Evolutionary conservation across 2,797 vertebrate species (phyloP).

Genomic region (Pampus argenteus): DNA sequence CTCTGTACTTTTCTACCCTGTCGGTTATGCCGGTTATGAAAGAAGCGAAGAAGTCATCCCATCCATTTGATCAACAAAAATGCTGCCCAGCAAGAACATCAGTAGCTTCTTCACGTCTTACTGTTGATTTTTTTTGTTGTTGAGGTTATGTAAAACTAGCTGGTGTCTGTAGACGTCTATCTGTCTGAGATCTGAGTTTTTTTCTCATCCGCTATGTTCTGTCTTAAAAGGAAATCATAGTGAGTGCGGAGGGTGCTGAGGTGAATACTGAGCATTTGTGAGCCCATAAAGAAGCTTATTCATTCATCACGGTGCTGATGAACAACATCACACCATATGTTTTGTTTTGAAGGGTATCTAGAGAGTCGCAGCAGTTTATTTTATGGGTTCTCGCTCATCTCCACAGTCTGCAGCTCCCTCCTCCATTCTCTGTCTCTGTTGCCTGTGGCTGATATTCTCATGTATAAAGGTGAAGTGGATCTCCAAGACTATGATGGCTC

Average conservation of each 20-base stretch:
- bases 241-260: conserved; percentile 33
- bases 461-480: conserved; percentile 47
- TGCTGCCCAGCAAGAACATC: conserved; percentile 36
- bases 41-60: conserved; percentile 17
- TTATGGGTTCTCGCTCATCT: conserved; percentile 16
- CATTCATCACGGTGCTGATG: conserved; percentile 47
- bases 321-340: conserved; percentile 42
- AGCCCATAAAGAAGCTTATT: conserved; percentile 43
- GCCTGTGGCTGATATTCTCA: conserved; percentile 3
- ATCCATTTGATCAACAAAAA: conserved; percentile 64
- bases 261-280: conserved; percentile 51
- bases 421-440: conserved; percentile 2
- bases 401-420: background rate
- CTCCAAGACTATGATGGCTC: conserved; percentile 45
- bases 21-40: too few species aligned
- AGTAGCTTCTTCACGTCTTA: conserved; percentile 43
- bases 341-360: conserved; percentile 38
- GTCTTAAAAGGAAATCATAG: conserved; percentile 36
- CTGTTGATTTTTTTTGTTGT: conserved; percentile 23
- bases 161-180: conserved; percentile 9
- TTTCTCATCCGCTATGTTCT: background rate
- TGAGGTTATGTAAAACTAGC: conserved; percentile 19
- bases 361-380: conserved; percentile 33
- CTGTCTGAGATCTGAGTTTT: background rate
- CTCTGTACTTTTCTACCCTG: conserved; percentile 28